Conservation (phyloP, 2,888 invertebrate species). For the Alviniconcha strummeri region DNA sequence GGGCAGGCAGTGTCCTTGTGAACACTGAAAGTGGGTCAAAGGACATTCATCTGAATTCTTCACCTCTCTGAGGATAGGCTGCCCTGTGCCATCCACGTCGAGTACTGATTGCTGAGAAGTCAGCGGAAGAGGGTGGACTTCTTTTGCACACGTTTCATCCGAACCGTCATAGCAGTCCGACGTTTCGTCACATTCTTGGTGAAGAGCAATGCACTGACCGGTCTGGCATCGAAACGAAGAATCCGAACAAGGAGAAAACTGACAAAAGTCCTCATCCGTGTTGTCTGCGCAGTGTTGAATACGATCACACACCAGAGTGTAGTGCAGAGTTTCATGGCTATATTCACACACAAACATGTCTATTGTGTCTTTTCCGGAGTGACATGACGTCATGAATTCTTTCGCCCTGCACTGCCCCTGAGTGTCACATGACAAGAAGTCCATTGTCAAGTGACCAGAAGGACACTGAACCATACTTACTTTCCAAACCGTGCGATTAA, state of each 20-base stretch:
- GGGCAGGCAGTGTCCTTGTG: constrained; percentile 2
- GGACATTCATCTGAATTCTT: neutral
- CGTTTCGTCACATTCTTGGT: neutral
- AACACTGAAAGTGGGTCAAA: constrained; percentile 3
- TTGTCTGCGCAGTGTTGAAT: neutral
- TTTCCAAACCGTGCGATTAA: neutral
- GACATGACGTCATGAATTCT: neutral
- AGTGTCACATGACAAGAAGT: neutral
- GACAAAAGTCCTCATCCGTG: constrained; percentile 9
- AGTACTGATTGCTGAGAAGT: neutral
- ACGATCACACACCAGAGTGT: constrained; percentile 14
- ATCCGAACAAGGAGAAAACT: neutral
- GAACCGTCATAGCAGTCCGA: constrained; percentile 5
- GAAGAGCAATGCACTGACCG: neutral
- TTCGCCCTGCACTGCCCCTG: constrained; percentile 12
- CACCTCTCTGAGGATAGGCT: neutral
- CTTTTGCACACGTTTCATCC: constrained; percentile 2
- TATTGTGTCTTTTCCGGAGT: neutral
- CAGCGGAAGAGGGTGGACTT: neutral
- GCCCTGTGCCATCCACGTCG: neutral
- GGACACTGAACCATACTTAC: constrained; percentile 8
- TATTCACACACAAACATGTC: neutral
- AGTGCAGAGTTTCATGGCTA: neutral
- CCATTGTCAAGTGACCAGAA: constrained; percentile 7
- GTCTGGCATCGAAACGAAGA: neutral